Evolutionary conservation across 2,113 vertebrate genomes (phyloP).

Genomic region (Ctenodactylus gundi): DNA sequence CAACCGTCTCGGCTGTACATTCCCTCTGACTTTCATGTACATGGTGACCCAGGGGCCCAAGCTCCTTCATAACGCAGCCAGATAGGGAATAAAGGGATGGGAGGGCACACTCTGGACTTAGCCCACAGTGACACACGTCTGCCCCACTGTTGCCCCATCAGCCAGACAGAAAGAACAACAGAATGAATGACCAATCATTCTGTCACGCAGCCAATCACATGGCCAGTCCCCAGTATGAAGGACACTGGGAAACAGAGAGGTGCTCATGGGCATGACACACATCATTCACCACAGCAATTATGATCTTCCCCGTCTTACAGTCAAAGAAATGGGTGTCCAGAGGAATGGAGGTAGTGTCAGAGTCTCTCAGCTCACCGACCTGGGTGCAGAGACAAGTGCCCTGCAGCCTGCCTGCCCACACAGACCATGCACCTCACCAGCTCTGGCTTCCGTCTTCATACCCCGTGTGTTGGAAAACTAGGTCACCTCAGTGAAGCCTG

Average conservation of each 20-base stretch:
- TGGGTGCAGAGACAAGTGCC: no score
- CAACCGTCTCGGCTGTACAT: no score
- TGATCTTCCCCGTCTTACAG: not conserved
- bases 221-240: not conserved
- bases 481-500: not conserved
- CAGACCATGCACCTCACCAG: not conserved
- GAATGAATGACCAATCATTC: no score
- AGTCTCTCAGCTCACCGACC: not conserved
- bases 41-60: not conserved
- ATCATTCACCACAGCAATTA: not conserved
- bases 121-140: not conserved
- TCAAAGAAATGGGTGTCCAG: not conserved
- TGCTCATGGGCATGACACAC: rapidly evolving
- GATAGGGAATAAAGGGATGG: not conserved
- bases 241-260: not conserved
- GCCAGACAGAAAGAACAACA: no score
- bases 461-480: not conserved
- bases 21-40: not conserved
- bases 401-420: not conserved
- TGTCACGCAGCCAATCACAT: no score
- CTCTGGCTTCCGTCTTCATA: not conserved
- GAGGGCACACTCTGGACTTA: no score
- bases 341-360: no score
- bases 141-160: not conserved
- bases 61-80: rapidly evolving